Base-by-base conservation (phyloP, 2,797 vertebrate genomes). In the Pempheris klunzingeri region DNA sequence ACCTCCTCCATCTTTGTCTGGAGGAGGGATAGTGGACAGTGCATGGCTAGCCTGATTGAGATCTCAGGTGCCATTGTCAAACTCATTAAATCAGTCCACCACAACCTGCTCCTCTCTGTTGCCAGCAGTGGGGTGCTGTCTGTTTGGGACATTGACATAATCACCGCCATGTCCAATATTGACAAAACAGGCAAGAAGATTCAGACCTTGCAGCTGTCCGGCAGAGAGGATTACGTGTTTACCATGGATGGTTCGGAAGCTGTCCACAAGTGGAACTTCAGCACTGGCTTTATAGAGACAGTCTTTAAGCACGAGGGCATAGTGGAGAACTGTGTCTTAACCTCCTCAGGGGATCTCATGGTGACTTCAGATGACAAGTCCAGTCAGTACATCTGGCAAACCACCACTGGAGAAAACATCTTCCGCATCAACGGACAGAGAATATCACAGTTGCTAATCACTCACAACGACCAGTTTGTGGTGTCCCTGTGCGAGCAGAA, bases 81-180 rank as follows among this genome's bases (percentile, higher is more conserved):
- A 92, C 92, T 99, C 87, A 98, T 99, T 69, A 99, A 98, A 93
- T 99, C 98, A 44, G 96, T 93, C 79, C 98, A 99, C 90, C 98
- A 99, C 87, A 99, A 99, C 82, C 93, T 98, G 93, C 95, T 99
- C 53, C 95, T 99, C 28, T 99, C 98, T 44, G 95, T 99, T 79
- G 98, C 98, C 41, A 97, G 97, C 92, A 99, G 97, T 80, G 98
- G 98, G 61, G 97, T 99, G 72, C 95, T 99, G 85, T 99, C 98
- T n/a, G 94, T 99, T 6, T 99, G 98, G 98, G 98, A 99, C 88
- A 97, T 99, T 87, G 98, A 99, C 76, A 99, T 99, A 67, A 99
- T 99, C 92, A 99, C 97, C n/a, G 98, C 98, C 61, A 99, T 99
- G 97, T 99, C 98, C 69, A 99, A 99, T 84, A 99, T 99, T 55